Evolutionary conservation across 2,797 vertebrate genomes (phyloP).

Genomic region (Halcyon badia): DNA sequence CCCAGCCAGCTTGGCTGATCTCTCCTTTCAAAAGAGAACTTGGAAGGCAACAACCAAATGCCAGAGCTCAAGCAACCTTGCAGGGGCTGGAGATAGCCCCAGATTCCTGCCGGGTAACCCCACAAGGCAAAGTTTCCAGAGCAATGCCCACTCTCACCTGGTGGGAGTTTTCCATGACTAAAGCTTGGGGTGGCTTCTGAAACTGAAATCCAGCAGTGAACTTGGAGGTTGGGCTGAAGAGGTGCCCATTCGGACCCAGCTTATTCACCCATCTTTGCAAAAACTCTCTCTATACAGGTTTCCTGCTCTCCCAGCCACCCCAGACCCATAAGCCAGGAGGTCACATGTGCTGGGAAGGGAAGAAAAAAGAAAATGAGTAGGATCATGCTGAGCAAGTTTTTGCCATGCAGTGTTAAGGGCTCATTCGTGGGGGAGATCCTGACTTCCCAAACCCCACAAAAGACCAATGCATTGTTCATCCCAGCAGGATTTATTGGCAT

Average conservation of each 20-base stretch:
- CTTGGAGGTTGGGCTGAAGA: not conserved
- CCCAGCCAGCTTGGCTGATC: not conserved
- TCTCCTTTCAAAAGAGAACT: not conserved
- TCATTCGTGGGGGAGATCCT: rapidly evolving
- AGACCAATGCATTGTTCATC: not conserved
- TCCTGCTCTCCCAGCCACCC: not conserved
- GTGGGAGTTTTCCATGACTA: not conserved
- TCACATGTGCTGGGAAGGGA: not conserved
- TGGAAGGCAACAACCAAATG: not conserved
- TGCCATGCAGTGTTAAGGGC: not conserved
- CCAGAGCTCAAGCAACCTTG: not conserved
- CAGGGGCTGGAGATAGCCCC: not conserved
- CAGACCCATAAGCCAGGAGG: not conserved
- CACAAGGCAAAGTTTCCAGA: not conserved
- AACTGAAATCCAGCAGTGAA: not conserved
- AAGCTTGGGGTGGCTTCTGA: not conserved
- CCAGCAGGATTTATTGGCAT: not conserved
- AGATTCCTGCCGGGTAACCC: not conserved
- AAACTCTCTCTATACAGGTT: not conserved
- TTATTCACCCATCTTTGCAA: not conserved
- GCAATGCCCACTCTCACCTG: not conserved
- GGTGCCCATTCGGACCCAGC: not conserved
- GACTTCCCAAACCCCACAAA: not conserved
- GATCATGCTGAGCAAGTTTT: not conserved
- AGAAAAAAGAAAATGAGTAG: not conserved